phyloP scores from a whole-genome alignment of 2,797 vertebrate genomes.

The Sebastes minor region DNA sequence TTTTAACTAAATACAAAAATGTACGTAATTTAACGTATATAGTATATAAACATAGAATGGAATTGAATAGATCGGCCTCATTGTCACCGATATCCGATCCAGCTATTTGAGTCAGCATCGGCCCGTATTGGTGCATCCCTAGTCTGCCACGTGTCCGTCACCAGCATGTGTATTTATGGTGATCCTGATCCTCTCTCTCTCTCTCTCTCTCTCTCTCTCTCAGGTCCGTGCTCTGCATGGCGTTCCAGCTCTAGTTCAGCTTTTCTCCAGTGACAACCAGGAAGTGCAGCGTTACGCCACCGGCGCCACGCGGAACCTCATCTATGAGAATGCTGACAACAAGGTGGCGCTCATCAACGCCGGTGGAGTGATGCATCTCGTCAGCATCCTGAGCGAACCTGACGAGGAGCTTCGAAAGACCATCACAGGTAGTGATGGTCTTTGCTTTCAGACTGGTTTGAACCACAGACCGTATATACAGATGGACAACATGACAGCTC shows the following conservation, averaged over 20 bases:
- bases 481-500: no score
- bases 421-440: conserved; percentile 85
- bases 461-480: not conserved
- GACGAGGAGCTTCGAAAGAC: conserved; percentile 95
- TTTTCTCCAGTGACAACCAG: conserved; percentile 91
- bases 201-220: not conserved
- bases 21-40: no score
- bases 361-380: conserved; percentile 88
- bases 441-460: not conserved
- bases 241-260: conserved; percentile 88
- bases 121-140: no score
- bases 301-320: conserved; percentile 93
- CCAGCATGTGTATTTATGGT: not conserved
- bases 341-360: conserved; percentile 91
- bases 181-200: not conserved
- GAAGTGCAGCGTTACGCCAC: conserved; percentile 94
- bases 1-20: no score
- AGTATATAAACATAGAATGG: no score
- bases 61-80: no score
- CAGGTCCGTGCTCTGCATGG: conserved; percentile 91
- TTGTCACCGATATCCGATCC: no score
- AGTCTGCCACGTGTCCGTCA: not conserved
- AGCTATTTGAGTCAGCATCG: no score
- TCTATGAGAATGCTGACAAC: conserved; percentile 93
- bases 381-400: conserved; percentile 83